Evolutionary conservation across 2,797 vertebrate genomes (phyloP).

Genomic region (Poeciliopsis turneri): DNA sequence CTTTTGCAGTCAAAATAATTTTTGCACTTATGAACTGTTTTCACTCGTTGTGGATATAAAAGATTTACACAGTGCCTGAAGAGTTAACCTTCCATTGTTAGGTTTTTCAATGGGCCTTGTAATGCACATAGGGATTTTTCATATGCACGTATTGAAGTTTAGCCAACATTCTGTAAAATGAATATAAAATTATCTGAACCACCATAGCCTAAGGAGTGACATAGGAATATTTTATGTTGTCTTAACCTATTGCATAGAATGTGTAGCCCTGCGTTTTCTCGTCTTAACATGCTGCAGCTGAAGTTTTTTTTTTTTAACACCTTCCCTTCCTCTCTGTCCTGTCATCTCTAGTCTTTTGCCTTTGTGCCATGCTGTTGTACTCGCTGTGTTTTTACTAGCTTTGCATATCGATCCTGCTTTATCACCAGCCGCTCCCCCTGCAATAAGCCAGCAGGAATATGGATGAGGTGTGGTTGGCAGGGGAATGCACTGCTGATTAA

Average conservation of each 20-base stretch:
- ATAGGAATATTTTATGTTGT: slow-evolving; percentile 52
- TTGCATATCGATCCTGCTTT: slow-evolving; percentile 80
- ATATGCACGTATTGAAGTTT: slow-evolving; percentile 5
- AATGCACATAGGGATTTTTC: slow-evolving; percentile 26
- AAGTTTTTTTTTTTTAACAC: slow-evolving; percentile 55
- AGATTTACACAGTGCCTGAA: slow-evolving; percentile 42
- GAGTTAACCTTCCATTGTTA: slow-evolving; percentile 49
- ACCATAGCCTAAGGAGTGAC: slow-evolving; percentile 27
- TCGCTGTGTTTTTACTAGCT: slow-evolving; percentile 75
- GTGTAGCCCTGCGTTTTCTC: slow-evolving; percentile 16
- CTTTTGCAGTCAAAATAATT: slow-evolving; percentile 53
- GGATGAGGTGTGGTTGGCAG: slow-evolving; percentile 72
- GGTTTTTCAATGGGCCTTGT: slow-evolving; percentile 35
- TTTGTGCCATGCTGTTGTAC: slow-evolving; percentile 71
- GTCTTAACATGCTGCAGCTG: slow-evolving; percentile 54
- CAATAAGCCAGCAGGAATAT: slow-evolving; percentile 78
- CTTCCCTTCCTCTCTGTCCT: slow-evolving; percentile 49
- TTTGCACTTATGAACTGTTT: slow-evolving; percentile 59
- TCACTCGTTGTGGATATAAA: slow-evolving; percentile 35
- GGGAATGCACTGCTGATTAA: slow-evolving; percentile 71
- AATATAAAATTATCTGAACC: slow-evolving; percentile 5
- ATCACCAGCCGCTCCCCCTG: slow-evolving; percentile 68
- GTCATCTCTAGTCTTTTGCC: slow-evolving; percentile 53
- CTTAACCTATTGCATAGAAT: slow-evolving; percentile 38
- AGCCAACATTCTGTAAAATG: background rate